phyloP scores from a whole-genome alignment of 2,797 vertebrate genomes.

The Mareca strepera region DNA sequence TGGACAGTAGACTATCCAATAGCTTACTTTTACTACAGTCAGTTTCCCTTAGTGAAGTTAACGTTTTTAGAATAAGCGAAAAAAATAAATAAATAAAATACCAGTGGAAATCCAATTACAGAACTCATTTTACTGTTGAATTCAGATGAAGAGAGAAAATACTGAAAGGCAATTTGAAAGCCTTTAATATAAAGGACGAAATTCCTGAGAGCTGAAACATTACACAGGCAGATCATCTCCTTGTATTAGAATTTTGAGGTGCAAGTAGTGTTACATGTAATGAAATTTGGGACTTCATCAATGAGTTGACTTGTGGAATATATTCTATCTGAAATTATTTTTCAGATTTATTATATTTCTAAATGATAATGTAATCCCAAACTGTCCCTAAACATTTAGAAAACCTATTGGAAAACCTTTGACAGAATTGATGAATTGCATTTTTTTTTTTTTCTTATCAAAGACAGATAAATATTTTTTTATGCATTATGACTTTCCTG shows the following conservation, averaged over 20 bases:
- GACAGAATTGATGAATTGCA: not conserved
- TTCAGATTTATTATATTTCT: not conserved
- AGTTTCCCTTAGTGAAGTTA: not conserved
- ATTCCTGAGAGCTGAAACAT: not conserved
- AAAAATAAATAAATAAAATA: not conserved
- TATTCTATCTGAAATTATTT: not conserved
- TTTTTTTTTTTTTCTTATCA: slow-evolving; percentile 9
- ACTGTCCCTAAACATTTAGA: not conserved
- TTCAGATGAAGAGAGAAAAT: not conserved
- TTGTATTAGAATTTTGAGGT: not conserved
- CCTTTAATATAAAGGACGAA: not conserved
- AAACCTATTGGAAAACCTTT: not conserved
- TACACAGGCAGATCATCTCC: not conserved
- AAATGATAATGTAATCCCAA: not conserved
- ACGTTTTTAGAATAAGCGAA: slow-evolving; percentile 16
- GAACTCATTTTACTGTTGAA: not conserved
- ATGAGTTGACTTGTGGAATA: not conserved
- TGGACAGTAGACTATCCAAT: not conserved
- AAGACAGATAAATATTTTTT: not conserved
- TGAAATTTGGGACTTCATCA: not conserved
- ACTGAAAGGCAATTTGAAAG: not conserved
- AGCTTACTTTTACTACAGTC: not conserved
- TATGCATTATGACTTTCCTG: not conserved
- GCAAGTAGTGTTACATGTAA: not conserved
- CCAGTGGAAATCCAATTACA: not conserved